Percentiles rank a stretch among this genome's conserved stretches.
These are phyloP conservation scores for Bombus picipes DNA, from an alignment of 1,140 invertebrate species.

Conservation along the genomic window DNA sequence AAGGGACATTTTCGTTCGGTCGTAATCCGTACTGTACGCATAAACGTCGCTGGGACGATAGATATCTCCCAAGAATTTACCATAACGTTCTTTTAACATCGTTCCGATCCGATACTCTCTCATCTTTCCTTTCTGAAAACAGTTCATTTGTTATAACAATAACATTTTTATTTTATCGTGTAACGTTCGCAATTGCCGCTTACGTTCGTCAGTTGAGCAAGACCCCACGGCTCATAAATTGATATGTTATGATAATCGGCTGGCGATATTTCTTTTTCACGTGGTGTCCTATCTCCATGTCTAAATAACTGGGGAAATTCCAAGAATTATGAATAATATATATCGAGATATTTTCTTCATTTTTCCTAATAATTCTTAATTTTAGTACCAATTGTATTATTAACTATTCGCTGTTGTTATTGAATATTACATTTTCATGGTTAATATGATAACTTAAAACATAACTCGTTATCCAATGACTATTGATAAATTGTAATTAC, in stretches of 20 bases:
- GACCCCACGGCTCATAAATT: slow-evolving; percentile 77
- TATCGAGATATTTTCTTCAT: not conserved
- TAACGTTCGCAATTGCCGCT: slow-evolving; percentile 51
- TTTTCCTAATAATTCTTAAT: not conserved
- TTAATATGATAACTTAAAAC: not conserved
- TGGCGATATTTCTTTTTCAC: slow-evolving; percentile 80
- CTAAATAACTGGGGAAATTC: slow-evolving; percentile 80
- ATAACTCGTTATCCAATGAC: not conserved
- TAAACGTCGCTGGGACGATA: slow-evolving; percentile 81
- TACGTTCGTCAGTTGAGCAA: slow-evolving; percentile 83
- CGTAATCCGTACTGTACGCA: slow-evolving; percentile 81
- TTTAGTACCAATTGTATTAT: not conserved
- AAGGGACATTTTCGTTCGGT: slow-evolving; percentile 85
- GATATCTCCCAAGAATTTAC: slow-evolving; percentile 80
- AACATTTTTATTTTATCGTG: not conserved
- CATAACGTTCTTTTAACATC: slow-evolving; percentile 83
- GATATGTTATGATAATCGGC: slow-evolving; percentile 76
- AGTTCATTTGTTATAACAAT: not conserved
- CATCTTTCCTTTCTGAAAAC: slow-evolving; percentile 82
- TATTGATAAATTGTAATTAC: not conserved
- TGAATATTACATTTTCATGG: not conserved
- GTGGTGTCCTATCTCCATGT: slow-evolving; percentile 84
- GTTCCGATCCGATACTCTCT: slow-evolving; percentile 83
- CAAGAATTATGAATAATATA: not conserved
- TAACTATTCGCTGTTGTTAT: not conserved